A percentile compares a stretch with the other conserved stretches of the same genome.
phyloP scores from a whole-genome alignment of 2,113 vertebrate species.

The Oplegnathus fasciatus region DNA sequence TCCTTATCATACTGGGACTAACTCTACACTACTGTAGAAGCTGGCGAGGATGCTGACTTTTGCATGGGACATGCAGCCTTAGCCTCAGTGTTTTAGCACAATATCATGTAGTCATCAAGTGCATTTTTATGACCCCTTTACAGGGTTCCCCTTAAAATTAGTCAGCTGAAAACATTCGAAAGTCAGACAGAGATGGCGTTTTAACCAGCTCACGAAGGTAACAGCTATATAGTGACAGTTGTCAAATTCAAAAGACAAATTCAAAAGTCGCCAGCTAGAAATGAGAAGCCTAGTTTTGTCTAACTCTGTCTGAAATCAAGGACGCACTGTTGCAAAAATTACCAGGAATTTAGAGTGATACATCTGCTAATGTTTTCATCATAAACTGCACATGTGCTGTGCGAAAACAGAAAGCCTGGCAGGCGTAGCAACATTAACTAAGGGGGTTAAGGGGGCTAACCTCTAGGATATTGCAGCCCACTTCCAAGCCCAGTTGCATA shows the following conservation, averaged over 20 bases:
- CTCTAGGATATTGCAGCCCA: neutral
- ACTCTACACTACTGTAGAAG: neutral
- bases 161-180: neutral
- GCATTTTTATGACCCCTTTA: neutral
- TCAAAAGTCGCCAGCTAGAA: too few species aligned
- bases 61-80: neutral
- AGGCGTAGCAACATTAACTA: neutral
- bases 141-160: neutral
- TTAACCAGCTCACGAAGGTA: neutral
- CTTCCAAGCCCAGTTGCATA: constrained; percentile 18
- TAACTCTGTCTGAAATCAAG: neutral
- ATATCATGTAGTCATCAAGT: neutral
- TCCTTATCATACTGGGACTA: neutral
- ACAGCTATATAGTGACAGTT: too few species aligned
- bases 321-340: neutral
- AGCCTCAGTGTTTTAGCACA: neutral
- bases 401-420: neutral
- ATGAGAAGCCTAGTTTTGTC: neutral
- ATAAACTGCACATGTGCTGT: neutral
- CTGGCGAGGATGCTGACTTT: neutral
- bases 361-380: neutral
- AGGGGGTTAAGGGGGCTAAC: neutral
- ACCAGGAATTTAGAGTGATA: neutral
- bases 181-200: neutral
- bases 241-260: too few species aligned